Base-by-base conservation (phyloP, 2,113 vertebrate genomes). In the Erinaceus europaeus region DNA sequence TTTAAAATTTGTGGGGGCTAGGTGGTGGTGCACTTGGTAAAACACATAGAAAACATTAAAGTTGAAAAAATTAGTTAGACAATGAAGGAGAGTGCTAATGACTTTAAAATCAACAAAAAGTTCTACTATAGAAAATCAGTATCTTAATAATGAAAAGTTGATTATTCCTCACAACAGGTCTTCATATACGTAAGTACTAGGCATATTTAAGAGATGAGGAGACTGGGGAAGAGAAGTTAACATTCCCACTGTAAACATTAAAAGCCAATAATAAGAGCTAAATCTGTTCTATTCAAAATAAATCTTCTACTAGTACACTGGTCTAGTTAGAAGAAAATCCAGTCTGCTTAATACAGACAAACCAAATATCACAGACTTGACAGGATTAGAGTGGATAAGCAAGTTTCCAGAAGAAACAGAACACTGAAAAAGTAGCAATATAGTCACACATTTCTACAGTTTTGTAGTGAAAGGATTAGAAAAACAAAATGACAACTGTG, bases 211-310 rank as follows among this genome's bases (percentile, higher is more conserved):
- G 0, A 88, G 6, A 80, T 64, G 23, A 3, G 42, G 34, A 92
- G 77, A 71, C 50, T 75, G 11, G 15, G 57, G 2, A 85, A 89
- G 36, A 62, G 13, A 69, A 10, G 53, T 62, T 53, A 69, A 82
- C 27, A 64, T 82, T 69, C 23, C 52, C 17, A 90, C 61, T 61
- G 17, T 71, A 62, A 89, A 6, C 42, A 88, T 57, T 25, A 59
- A 21, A 17, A 88, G 18, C 17, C 32, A 65, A 36, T 75, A 68
- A 40, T 13, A 13, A 13, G 73, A 84, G 3, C 23, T 23, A 89
- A 57, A 73, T 44, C 8, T 65, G 14, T 57, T 52, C 50, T 13
- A 92, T 72, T 90, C 57, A 83, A 91, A 86, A 74, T 13, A 57
- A 86, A 65, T 46, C 42, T 65, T 62, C 38, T 7, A 81, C 6